These are phyloP conservation scores for Thumatha senex DNA, from an alignment of 2,888 invertebrate species.

Conservation along the genomic window DNA sequence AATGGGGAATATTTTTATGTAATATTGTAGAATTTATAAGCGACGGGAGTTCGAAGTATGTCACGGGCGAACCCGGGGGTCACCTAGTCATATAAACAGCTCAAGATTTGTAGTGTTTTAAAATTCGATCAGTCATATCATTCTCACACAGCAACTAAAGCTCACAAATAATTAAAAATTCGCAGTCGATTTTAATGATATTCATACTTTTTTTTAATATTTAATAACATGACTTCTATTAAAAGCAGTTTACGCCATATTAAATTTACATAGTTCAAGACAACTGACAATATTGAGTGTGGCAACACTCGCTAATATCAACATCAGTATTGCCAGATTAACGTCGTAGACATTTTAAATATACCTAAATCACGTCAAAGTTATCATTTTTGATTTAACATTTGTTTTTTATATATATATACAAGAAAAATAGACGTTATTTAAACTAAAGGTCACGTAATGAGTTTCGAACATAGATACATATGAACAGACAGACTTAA, in stretches of 20 bases:
- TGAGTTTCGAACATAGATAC: constrained; percentile 5
- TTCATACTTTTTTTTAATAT: constrained; percentile 15
- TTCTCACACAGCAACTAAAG: neutral
- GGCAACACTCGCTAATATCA: constrained; percentile 8
- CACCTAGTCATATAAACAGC: too few relatives aligned
- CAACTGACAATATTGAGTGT: constrained; percentile 10
- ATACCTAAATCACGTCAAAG: constrained; percentile 16
- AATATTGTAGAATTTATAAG: too few relatives aligned
- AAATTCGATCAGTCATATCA: neutral
- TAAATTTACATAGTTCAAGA: constrained; percentile 19
- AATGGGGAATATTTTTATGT: too few relatives aligned
- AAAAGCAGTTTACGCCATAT: constrained; percentile 36
- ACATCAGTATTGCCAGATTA: constrained; percentile 19
- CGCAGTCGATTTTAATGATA: constrained; percentile 5
- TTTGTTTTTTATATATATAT: constrained; percentile 5
- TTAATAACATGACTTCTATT: constrained; percentile 37
- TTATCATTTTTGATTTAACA: constrained; percentile 18
- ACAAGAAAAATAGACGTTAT: constrained; percentile 18
- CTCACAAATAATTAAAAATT: neutral
- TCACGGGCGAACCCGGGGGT: too few relatives aligned
- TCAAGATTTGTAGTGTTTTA: too few relatives aligned
- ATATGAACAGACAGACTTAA: constrained; percentile 11
- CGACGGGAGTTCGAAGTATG: too few relatives aligned
- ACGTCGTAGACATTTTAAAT: constrained; percentile 15
- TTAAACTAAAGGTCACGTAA: constrained; percentile 19